A percentile compares a stretch with the other conserved stretches of the same genome.
Conservation (phyloP, 2,797 vertebrate species). For the Siniperca scherzeri region DNA sequence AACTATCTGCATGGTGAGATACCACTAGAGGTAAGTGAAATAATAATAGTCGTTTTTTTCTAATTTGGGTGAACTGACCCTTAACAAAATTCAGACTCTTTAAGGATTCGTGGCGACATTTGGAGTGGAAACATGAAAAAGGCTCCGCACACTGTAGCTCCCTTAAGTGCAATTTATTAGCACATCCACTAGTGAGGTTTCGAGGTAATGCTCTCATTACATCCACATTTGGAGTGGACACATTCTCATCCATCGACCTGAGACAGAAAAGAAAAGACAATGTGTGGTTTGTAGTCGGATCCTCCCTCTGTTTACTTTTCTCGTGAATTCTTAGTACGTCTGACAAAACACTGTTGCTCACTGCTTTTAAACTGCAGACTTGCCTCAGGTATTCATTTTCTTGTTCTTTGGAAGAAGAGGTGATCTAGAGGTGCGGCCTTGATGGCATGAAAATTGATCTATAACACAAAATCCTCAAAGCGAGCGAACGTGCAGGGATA, state of each 20-base stretch:
- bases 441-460: neutral
- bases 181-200: neutral
- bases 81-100: neutral
- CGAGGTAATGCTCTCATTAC: neutral
- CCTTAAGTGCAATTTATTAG: no score
- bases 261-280: constrained; percentile 22
- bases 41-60: neutral
- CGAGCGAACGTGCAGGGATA: no score
- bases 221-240: neutral
- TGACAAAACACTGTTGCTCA: constrained; percentile 4
- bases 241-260: neutral
- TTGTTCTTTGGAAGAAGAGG: constrained; percentile 3
- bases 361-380: neutral
- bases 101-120: no score
- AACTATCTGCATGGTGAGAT: neutral
- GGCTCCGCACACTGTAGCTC: no score
- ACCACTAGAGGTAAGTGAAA: neutral
- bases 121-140: neutral
- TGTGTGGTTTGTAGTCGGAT: constrained; percentile 27
- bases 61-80: neutral
- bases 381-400: constrained; percentile 28
- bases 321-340: constrained; percentile 37
- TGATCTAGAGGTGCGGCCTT: neutral
- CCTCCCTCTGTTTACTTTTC: constrained; percentile 49
- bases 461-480: neutral